Base-by-base conservation (phyloP, 1,140 invertebrate species). In the Potamilus streckersoni region DNA sequence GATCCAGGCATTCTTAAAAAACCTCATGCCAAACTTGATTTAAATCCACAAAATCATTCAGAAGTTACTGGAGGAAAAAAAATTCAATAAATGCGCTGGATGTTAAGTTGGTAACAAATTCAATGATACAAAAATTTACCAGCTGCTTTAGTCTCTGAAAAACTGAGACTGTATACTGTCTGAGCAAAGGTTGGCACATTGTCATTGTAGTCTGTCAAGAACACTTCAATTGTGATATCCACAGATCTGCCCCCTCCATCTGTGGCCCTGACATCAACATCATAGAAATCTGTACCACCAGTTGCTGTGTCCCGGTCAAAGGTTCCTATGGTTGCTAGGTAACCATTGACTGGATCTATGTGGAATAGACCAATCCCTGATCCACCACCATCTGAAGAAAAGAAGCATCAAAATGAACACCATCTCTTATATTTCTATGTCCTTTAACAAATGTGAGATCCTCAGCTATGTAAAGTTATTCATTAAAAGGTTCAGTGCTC, bases 181-280 rank as follows among this genome's bases (percentile, higher is more conserved):
- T 74, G 73, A 23, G 56, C 55, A 69, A 81, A 81, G 13, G 69
- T 74, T 12, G 80, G 80, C 8, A 73, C 64, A 71, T 82, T 82
- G 63, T 82, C 80, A 38, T 82, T 82, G 16, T 74, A 69, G 56
- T 82, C 79, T 15, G 27, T 61, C 16, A 80, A 27, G 14, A 57
- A 49, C 3, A 82, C 68, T 23, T 63, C 20, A 8, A 82, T 59
- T 17, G 70, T 70, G 14, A 23, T 49, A 14, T 71, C 59, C 3
- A 58, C 65, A 27, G 60, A 72, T 23, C n/a, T 57, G 12, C 19
- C 60, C 17, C 79, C 79, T 19, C 66, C 55, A 59, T 82, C 80
- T 14, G 56, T 58, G 11, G 80, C 80, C 62, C 38, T 69, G 6
- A 81, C 62, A 19, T 63, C 66, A 16, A 81, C 66, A 56, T 79